A percentile compares a stretch with the other conserved stretches of the same genome.
Evolutionary conservation across 2,797 vertebrate genomes (phyloP).

Genomic region (Bryconaethiops microstoma): DNA sequence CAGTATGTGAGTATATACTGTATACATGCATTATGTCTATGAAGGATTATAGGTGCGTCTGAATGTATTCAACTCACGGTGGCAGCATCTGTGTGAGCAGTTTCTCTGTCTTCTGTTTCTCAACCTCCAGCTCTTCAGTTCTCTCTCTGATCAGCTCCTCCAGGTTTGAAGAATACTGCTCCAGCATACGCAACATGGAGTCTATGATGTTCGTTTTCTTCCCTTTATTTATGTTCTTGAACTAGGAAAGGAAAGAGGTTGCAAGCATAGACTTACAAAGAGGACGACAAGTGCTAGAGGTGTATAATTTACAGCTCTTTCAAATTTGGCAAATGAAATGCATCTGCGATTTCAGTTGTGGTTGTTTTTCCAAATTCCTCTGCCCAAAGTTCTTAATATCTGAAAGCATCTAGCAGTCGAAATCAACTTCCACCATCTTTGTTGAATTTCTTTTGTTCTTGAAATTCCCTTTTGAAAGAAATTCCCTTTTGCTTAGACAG

Average conservation of each 20-base stretch:
- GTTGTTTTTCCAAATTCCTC: not conserved
- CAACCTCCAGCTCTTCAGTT: conserved; percentile 89
- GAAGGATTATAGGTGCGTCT: not conserved
- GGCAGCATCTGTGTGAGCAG: conserved; percentile 92
- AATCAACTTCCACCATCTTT: not conserved
- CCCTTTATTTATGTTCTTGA: conserved; percentile 91
- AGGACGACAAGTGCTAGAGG: not conserved
- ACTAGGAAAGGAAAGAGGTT: conserved; percentile 67
- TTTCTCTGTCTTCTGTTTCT: conserved; percentile 93
- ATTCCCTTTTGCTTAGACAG: no score
- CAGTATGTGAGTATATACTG: not conserved
- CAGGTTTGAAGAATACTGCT: conserved; percentile 92
- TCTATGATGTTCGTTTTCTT: conserved; percentile 93
- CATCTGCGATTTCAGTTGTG: no score
- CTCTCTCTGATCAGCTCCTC: conserved; percentile 89
- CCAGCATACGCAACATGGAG: conserved; percentile 91
- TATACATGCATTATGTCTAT: not conserved
- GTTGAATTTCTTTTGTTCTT: no score
- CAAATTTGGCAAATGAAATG: not conserved
- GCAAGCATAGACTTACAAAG: not conserved
- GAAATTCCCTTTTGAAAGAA: not conserved
- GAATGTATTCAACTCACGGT: conserved; percentile 72
- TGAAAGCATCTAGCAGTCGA: not conserved
- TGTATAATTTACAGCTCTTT: not conserved
- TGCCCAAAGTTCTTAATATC: not conserved